A percentile compares a stretch with the other conserved stretches of the same genome.
Evolutionary conservation across 2,797 vertebrate species (phyloP).

Genomic region (Lateolabrax maculatus): DNA sequence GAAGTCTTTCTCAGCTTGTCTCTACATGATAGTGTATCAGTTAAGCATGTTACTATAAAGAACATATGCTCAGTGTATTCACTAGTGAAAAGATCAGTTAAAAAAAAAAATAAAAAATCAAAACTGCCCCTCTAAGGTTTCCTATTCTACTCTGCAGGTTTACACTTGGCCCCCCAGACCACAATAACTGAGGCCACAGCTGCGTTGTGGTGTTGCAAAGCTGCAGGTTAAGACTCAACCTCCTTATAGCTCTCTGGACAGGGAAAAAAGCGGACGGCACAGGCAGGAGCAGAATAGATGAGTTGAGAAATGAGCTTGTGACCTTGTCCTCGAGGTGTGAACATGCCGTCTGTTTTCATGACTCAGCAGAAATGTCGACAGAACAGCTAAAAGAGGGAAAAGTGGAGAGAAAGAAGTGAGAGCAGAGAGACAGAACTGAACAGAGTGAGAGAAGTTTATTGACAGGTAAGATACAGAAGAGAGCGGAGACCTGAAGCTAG

Average conservation of each 20-base stretch:
- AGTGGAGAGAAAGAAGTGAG: constrained; percentile 80
- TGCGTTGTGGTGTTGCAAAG: too few relatives aligned
- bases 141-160: not conserved
- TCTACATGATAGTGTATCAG: not conserved
- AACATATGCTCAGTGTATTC: too few relatives aligned
- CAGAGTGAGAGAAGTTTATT: constrained; percentile 98
- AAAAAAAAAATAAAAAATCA: too few relatives aligned
- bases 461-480: constrained; percentile 92
- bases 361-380: not conserved
- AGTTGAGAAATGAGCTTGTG: not conserved
- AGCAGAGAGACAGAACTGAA: constrained; percentile 92
- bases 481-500: constrained; percentile 82
- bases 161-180: not conserved
- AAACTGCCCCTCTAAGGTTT: not conserved
- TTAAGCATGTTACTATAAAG: too few relatives aligned
- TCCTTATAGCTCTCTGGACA: too few relatives aligned
- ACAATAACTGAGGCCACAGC: not conserved
- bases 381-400: constrained; percentile 32
- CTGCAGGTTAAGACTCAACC: not conserved
- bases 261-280: too few relatives aligned
- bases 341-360: not conserved
- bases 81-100: too few relatives aligned
- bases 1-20: not conserved
- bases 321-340: not conserved
- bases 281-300: not conserved